A percentile compares a stretch with the other conserved stretches of the same genome.
Evolutionary conservation across 1,140 invertebrate genomes (phyloP).

Genomic region (Pachyrhynchus sulphureomaculatus): DNA sequence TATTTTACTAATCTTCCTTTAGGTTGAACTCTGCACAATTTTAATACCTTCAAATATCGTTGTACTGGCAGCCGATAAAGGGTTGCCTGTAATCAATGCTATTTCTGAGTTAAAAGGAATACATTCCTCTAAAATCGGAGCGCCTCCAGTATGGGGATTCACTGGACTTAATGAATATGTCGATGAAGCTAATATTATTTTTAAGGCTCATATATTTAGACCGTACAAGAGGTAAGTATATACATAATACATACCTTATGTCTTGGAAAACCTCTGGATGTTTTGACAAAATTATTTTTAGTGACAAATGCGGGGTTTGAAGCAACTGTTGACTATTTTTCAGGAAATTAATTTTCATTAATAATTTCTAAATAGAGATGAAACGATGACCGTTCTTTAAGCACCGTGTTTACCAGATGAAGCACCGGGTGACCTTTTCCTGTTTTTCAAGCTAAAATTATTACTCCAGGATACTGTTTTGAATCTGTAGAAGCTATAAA

Average conservation of each 20-base stretch:
- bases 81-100: conserved; percentile 48
- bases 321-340: no score
- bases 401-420: no score
- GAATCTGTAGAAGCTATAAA: no score
- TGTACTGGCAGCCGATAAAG: conserved; percentile 54
- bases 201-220: conserved; percentile 52
- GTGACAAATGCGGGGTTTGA: no score
- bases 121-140: conserved; percentile 52
- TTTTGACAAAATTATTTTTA: no score
- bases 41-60: conserved; percentile 53
- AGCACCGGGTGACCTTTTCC: no score
- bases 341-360: no score
- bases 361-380: no score
- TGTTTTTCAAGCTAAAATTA: no score
- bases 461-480: no score
- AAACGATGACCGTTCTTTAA: no score
- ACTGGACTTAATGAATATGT: conserved; percentile 55
- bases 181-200: conserved; percentile 53
- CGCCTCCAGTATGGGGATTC: conserved; percentile 59
- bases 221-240: conserved; percentile 47
- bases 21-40: conserved; percentile 46
- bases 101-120: conserved; percentile 51
- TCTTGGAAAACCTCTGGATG: background rate
- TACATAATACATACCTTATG: background rate
- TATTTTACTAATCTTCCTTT: no score